These are phyloP conservation scores for Flexamia atlantica DNA, from an alignment of 2,888 invertebrate species.

Conservation along the genomic window DNA sequence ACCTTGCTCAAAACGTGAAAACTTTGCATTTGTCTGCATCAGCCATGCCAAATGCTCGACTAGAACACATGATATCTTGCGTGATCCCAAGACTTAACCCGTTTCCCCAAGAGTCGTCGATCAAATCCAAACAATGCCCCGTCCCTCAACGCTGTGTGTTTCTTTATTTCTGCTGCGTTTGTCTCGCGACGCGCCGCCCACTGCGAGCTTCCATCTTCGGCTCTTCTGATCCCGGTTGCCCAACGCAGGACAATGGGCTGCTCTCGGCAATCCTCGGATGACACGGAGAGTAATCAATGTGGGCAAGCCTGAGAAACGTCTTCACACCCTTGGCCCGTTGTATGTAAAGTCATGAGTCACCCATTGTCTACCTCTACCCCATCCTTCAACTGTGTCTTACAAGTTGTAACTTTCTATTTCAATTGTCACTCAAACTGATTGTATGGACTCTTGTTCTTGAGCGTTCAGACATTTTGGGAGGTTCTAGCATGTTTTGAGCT, in stretches of 20 bases:
- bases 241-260: conserved; percentile 26
- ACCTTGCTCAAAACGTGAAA: no score
- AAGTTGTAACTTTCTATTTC: no score
- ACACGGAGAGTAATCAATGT: conserved; percentile 13
- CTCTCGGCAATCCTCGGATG: not conserved
- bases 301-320: conserved; percentile 24
- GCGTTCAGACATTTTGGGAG: no score
- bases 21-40: no score
- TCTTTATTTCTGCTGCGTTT: not conserved
- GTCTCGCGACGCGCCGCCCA: not conserved
- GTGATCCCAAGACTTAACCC: not conserved
- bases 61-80: not conserved
- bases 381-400: not conserved
- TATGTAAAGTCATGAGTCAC: conserved; percentile 13
- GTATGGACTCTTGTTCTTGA: no score
- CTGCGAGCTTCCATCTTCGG: not conserved
- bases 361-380: not conserved
- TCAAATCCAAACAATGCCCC: conserved; percentile 9
- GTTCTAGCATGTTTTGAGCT: no score
- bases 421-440: no score
- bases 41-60: no score
- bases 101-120: not conserved
- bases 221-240: not conserved
- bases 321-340: conserved; percentile 35
- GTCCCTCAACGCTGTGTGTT: conserved; percentile 15